phyloP scores from a whole-genome alignment of 2,888 invertebrate genomes.

The Pharmacophagus antenor region DNA sequence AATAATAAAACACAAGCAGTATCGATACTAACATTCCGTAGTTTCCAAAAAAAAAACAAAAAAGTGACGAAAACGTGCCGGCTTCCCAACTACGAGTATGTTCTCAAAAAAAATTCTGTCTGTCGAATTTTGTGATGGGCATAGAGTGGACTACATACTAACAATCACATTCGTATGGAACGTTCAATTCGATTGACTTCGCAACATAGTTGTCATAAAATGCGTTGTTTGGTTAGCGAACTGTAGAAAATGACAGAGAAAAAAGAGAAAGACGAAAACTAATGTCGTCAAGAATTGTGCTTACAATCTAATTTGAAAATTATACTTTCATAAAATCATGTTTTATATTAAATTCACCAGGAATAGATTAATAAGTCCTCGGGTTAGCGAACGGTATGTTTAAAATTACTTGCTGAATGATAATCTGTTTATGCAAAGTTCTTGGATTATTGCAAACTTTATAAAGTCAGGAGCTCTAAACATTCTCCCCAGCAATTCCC shows the following conservation, averaged over 20 bases:
- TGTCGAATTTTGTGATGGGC: slow-evolving; percentile 18
- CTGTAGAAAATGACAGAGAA: too few relatives aligned
- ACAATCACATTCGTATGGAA: slow-evolving; percentile 13
- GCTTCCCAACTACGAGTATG: slow-evolving; percentile 1
- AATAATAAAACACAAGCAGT: not conserved
- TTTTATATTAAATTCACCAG: not conserved
- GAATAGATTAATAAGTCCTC: not conserved
- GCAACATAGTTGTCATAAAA: too few relatives aligned
- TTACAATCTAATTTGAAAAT: too few relatives aligned
- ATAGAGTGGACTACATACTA: not conserved
- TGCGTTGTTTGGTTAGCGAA: too few relatives aligned
- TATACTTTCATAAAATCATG: not conserved
- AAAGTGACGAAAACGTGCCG: slow-evolving; percentile 12
- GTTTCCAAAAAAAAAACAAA: slow-evolving; percentile 6
- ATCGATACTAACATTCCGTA: slow-evolving; percentile 2
- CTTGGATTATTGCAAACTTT: not conserved
- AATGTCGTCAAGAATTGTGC: too few relatives aligned
- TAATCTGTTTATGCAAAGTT: not conserved
- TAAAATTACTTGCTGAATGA: slow-evolving; percentile 1
- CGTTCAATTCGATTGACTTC: not conserved
- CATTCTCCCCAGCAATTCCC: too few relatives aligned
- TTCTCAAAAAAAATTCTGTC: slow-evolving; percentile 7
- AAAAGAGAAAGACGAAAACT: too few relatives aligned
- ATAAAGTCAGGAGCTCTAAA: not conserved
- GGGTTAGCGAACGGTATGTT: not conserved